Evolutionary conservation across 2,797 vertebrate genomes (phyloP), one percentile per base, ranked within the genome.

Genomic region (Pseudochromis fuscus): DNA sequence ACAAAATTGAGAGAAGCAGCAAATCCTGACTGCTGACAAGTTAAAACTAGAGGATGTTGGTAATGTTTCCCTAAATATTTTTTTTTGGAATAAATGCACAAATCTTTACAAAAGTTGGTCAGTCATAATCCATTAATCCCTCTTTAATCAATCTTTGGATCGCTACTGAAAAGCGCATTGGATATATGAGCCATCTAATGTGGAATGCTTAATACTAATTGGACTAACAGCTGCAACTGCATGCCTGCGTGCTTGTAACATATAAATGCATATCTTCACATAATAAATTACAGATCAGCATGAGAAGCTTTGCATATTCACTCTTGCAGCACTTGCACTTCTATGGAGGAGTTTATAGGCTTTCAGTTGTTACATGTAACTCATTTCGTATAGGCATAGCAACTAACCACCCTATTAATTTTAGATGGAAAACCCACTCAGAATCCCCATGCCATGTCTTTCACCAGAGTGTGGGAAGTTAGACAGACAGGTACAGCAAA

Each of bases 351-450:
- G 3, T 40, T 40, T 1, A 9, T 23, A 19, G 2, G 1, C 27
- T 33, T 53, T 52, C 48, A 2, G 10, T 18, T 72, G 7, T 35
- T 55, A 7, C 25, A n/a, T 65, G 0, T 61, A 19, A 18, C 53
- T 21, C 0, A 46, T 55, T 72, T 58, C 1, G 50, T 38, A 13
- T 35, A 31, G 12, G 15, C 30, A 33, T 69, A 23, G 5, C 75
- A 45, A 82, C 69, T 67, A 68, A 79, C 31, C 23, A 51, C 15
- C 53, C 19, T 87, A 21, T 90, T 24, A 76, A 71, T 90, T 83
- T 80, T 77, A 94, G 92, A 79, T 85, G 78, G 89, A 82, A 86
- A 89, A 86, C 67, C 91, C 91, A 10, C 66, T 92, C 51, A 90
- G 84, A 90, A 92, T 93, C 24, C 60, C 86, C 30, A 73, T 85